phyloP scores from a whole-genome alignment of 2,797 vertebrate genomes.

The Philypnodon macrostomus region DNA sequence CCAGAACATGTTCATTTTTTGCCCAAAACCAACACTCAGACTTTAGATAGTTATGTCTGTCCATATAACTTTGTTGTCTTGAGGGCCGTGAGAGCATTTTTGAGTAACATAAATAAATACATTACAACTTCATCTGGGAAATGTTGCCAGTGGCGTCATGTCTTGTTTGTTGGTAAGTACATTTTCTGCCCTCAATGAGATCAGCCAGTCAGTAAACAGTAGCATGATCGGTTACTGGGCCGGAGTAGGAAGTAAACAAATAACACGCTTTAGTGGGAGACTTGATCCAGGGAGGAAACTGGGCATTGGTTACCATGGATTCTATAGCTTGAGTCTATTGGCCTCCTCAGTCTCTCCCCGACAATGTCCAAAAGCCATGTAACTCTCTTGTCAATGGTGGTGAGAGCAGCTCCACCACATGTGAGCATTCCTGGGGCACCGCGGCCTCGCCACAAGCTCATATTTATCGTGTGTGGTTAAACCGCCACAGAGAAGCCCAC shows the following conservation, averaged over 20 bases:
- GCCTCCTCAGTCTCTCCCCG: conserved; percentile 66
- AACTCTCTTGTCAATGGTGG: conserved; percentile 78
- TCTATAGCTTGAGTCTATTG: conserved; percentile 52
- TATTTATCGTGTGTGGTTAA: conserved; percentile 81
- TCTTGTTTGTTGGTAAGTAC: conserved; percentile 67
- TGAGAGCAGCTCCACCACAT: conserved; percentile 76
- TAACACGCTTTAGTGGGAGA: conserved; percentile 65
- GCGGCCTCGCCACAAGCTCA: conserved; percentile 76
- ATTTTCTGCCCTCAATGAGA: conserved; percentile 68
- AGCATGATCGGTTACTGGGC: conserved; percentile 55
- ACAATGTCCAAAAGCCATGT: conserved; percentile 74
- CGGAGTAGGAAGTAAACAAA: conserved; percentile 66
- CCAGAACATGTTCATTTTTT: conserved; percentile 39
- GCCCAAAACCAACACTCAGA: conserved; percentile 30
- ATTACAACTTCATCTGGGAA: conserved; percentile 59
- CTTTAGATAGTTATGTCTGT: conserved; percentile 19
- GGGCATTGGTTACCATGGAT: conserved; percentile 46
- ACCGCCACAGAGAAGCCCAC: conserved; percentile 69
- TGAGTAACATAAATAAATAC: conserved; percentile 59
- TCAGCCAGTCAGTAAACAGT: conserved; percentile 64
- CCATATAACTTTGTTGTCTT: conserved; percentile 29
- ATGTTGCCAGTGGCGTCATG: conserved; percentile 54
- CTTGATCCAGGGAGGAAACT: conserved; percentile 64
- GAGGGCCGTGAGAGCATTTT: conserved; percentile 50
- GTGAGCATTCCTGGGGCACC: conserved; percentile 77